phyloP scores from a whole-genome alignment of 2,888 invertebrate species.

The Cosmia pyralina region DNA sequence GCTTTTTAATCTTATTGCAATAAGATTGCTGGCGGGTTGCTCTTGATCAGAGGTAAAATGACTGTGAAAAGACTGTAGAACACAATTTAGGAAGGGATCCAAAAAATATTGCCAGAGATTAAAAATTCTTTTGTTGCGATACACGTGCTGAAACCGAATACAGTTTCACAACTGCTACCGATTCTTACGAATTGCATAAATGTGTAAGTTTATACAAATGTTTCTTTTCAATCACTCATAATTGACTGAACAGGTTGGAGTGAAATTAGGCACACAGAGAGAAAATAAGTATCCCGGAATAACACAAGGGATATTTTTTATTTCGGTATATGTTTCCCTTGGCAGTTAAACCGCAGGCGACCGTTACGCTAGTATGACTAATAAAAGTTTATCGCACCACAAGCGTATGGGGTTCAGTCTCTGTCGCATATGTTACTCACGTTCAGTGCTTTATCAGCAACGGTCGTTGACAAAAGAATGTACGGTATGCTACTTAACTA shows the following conservation, averaged over 20 bases:
- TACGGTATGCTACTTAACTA: constrained; percentile 34
- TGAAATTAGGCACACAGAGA: not conserved
- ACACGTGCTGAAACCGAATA: not conserved
- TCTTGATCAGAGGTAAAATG: not conserved
- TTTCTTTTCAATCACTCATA: not conserved
- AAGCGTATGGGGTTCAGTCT: not conserved
- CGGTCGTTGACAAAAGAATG: constrained; percentile 48
- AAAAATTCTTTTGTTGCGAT: not conserved
- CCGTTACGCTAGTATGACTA: too few relatives aligned
- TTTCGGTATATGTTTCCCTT: not conserved
- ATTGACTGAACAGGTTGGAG: too few relatives aligned
- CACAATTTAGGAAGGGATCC: not conserved
- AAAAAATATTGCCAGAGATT: not conserved
- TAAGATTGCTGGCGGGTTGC: not conserved
- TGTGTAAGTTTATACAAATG: not conserved
- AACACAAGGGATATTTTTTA: not conserved
- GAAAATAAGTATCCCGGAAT: not conserved
- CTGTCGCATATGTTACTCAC: constrained; percentile 21
- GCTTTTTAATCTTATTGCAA: not conserved
- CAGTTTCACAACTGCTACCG: not conserved
- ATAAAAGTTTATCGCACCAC: not conserved
- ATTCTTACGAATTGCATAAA: not conserved
- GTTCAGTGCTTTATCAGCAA: constrained; percentile 20
- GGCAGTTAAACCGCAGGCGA: not conserved
- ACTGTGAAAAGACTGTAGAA: not conserved